Base-by-base conservation (phyloP, 1,140 invertebrate genomes). In the Tetramorium parvispinum region DNA sequence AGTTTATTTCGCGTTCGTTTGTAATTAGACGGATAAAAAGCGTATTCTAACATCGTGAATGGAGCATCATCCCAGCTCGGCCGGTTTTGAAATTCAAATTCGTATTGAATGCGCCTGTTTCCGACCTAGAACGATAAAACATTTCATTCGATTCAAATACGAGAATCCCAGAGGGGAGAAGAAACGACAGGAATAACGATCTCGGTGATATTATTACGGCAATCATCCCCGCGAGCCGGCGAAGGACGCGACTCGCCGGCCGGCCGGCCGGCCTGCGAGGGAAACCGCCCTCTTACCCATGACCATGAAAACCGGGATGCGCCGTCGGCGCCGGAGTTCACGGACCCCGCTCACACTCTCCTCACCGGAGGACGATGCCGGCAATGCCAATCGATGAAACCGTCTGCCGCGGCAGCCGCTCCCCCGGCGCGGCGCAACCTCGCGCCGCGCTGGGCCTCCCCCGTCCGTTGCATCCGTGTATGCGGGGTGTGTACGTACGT, bases 381-480 rank as follows among this genome's bases (percentile, higher is more conserved):
- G 87, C 91, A 91, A 81, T 88, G 90, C 86, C 92, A 93, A 93
- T 93, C 92, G 92, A 93, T 93, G 91, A 89, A 92, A 89, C 87
- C 87, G 92, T 93, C 92, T 93, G 88, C 88, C 70, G 55, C 85
- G 68, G 61, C 76, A 61, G 51, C 71, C 89, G 63, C 88, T 90
- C 79, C 88, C 88, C 53, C 43, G 51, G 8, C 82, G 65, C 43
- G 51, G 10, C 82, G 65, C 77, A 81, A 87, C 81, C 40, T 59
- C 65, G 66, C 13, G 66, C 13, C 11, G 13, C 13, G 11, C 63
- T 53, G 32, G 32, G 32, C 77, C 71, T 68, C 65, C 88, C 59
- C 11, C 24, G 46, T 68, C 5, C 5, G 37, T 65, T 61, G 53
- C 46, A 55, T 55, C 3, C n/a, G 37, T 21, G 27, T 40, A 43